Evolutionary conservation across 2,113 vertebrate genomes (phyloP).

Genomic region (Peucedramus taeniatus): DNA sequence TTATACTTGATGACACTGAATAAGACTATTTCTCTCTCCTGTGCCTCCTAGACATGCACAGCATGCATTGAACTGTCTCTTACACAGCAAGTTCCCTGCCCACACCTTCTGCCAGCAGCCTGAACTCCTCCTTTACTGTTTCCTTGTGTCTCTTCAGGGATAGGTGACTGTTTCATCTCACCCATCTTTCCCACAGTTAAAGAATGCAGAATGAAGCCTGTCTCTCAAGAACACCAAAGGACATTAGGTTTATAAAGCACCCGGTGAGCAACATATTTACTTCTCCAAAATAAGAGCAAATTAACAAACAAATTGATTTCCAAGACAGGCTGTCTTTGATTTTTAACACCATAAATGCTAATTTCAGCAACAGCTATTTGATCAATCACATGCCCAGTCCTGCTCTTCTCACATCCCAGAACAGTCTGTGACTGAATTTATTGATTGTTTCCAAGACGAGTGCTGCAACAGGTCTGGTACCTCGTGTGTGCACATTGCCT

Average conservation of each 20-base stretch:
- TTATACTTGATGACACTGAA: background rate
- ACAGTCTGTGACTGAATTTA: background rate
- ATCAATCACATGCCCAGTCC: background rate
- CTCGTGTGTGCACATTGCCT: rapidly evolving
- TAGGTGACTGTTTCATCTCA: background rate
- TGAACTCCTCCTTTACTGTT: background rate
- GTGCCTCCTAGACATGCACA: background rate
- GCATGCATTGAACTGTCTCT: background rate
- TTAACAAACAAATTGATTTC: background rate
- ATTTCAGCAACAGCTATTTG: background rate
- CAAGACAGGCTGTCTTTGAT: background rate
- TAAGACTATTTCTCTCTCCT: background rate
- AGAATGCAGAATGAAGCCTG: background rate
- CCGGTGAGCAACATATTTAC: background rate
- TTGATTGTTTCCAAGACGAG: background rate
- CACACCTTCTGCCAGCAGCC: background rate
- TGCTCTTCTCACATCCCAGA: background rate
- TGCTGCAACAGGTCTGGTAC: background rate
- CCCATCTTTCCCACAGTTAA: background rate
- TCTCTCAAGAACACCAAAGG: background rate
- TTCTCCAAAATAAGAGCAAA: background rate
- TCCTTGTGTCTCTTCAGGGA: background rate
- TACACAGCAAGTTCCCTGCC: rapidly evolving
- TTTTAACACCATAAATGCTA: background rate
- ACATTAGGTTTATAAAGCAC: background rate